Conservation (phyloP, 2,888 invertebrate species). For the Drosophila hamatofila region DNA sequence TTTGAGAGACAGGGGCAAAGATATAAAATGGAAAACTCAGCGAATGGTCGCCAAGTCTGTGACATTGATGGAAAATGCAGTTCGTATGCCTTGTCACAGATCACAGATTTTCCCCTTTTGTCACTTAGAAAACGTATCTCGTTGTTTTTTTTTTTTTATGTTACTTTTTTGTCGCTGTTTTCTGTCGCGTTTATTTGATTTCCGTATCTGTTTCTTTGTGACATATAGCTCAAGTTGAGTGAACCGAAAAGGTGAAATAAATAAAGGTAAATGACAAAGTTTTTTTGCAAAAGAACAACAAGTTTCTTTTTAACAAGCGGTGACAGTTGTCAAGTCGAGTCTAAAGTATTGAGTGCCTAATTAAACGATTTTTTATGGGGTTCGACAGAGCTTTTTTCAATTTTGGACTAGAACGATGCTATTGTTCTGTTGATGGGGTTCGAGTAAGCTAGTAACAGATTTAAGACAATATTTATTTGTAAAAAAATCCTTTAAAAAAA, state of each 20-base stretch:
- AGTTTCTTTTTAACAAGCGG: background rate
- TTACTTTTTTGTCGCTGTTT: background rate
- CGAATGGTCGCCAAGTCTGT: constrained; percentile 29
- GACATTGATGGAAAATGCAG: constrained; percentile 60
- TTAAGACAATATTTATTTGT: no score
- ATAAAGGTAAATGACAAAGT: constrained; percentile 15
- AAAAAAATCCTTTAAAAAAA: no score
- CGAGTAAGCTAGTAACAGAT: no score
- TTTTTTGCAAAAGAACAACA: background rate
- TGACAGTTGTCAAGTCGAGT: background rate
- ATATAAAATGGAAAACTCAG: constrained; percentile 1
- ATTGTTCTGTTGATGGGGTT: background rate
- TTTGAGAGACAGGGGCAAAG: background rate
- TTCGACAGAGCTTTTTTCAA: background rate
- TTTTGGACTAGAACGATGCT: background rate
- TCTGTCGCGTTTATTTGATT: constrained; percentile 49
- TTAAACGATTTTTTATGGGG: background rate
- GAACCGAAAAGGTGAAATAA: constrained; percentile 46
- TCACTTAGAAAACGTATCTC: constrained; percentile 62
- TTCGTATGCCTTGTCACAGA: constrained; percentile 26
- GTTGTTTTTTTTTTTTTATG: constrained; percentile 14
- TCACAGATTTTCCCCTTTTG: constrained; percentile 41
- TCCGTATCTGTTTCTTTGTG: constrained; percentile 64
- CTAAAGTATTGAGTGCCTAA: background rate
- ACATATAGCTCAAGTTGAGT: constrained; percentile 54